Evolutionary conservation across 2,888 invertebrate genomes (phyloP).

Genomic region (Deilephila elpenor): DNA sequence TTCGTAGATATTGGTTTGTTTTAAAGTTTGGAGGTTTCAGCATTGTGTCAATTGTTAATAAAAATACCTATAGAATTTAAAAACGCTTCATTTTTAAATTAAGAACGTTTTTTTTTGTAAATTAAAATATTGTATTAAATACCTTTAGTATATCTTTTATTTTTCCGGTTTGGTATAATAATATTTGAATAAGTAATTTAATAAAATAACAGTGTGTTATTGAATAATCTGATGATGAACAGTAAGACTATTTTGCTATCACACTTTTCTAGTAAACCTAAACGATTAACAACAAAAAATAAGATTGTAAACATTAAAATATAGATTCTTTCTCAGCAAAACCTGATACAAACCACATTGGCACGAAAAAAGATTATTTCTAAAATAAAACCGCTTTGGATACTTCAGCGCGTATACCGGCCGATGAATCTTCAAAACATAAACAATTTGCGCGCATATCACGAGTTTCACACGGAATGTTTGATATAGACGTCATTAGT

Average conservation of each 20-base stretch:
- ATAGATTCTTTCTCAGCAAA: not conserved
- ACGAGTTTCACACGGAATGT: conserved; percentile 8
- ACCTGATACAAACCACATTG: not conserved
- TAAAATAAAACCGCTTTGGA: conserved; percentile 22
- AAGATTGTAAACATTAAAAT: not conserved
- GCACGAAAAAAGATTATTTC: not conserved
- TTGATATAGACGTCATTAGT: not conserved
- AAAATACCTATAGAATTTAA: too few species aligned
- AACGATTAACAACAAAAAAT: not conserved
- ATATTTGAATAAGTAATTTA: too few species aligned
- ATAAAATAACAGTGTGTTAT: too few species aligned
- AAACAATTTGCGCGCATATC: conserved; percentile 24
- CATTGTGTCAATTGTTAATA: not conserved
- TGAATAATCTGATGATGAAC: too few species aligned
- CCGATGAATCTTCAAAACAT: conserved; percentile 23
- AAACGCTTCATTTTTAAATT: too few species aligned
- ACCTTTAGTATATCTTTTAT: too few species aligned
- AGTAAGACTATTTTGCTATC: too few species aligned
- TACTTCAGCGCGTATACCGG: conserved; percentile 2
- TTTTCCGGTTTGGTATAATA: too few species aligned
- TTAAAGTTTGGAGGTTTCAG: not conserved
- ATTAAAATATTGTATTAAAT: too few species aligned
- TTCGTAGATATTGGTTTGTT: not conserved
- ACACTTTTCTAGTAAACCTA: too few species aligned
- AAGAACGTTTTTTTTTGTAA: too few species aligned